Conservation (phyloP, 2,797 vertebrate species). For the Helicolenus hilgendorfi region DNA sequence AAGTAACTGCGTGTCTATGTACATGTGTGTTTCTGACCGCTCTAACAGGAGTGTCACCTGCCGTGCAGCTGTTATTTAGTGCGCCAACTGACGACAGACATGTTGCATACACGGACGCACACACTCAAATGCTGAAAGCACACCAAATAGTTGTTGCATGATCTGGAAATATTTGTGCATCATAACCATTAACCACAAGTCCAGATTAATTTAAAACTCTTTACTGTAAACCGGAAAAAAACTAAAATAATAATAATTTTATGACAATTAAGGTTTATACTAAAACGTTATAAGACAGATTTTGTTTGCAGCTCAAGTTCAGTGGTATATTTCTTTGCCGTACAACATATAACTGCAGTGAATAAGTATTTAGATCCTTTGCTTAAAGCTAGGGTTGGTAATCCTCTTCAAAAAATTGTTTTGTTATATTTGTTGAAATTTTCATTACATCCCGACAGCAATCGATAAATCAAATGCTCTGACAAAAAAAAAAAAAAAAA, state of each 20-base stretch:
- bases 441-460: too few species aligned
- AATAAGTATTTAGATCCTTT: not conserved
- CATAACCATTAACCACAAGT: not conserved
- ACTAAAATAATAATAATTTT: not conserved
- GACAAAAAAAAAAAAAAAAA: rapidly evolving
- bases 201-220: not conserved
- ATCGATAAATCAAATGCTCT: too few species aligned
- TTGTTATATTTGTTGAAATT: too few species aligned
- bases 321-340: not conserved
- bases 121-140: not conserved
- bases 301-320: not conserved
- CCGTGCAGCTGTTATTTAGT: slow-evolving; percentile 52
- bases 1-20: not conserved
- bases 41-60: slow-evolving; percentile 16
- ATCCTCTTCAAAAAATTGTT: too few species aligned
- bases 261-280: not conserved
- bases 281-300: not conserved
- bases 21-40: slow-evolving; percentile 8
- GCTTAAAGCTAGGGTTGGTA: not conserved
- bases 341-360: not conserved
- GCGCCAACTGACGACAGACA: slow-evolving; percentile 28
- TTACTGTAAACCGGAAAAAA: not conserved
- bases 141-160: not conserved
- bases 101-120: not conserved
- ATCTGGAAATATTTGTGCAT: not conserved